Percentiles rank a stretch among this genome's conserved stretches.
These are phyloP conservation scores for Colius striatus DNA, from an alignment of 2,113 vertebrate species.

Conservation along the genomic window DNA sequence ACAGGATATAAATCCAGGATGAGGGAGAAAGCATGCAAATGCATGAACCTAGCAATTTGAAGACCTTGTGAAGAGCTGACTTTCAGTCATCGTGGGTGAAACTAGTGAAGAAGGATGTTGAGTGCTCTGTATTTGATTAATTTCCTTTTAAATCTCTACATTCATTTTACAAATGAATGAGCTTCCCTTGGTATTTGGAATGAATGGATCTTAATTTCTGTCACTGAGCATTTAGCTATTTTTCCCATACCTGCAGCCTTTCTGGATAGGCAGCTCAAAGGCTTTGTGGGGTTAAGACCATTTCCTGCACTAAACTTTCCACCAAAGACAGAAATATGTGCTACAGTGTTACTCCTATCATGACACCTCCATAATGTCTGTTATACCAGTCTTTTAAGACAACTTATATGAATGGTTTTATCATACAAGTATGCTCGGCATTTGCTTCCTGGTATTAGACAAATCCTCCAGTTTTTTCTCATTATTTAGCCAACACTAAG, in stretches of 20 bases:
- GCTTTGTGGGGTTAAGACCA: neutral
- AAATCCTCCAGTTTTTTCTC: neutral
- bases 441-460: neutral
- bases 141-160: neutral
- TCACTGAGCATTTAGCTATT: neutral
- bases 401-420: neutral
- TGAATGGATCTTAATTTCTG: neutral
- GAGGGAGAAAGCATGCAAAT: neutral
- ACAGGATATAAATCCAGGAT: neutral
- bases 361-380: neutral
- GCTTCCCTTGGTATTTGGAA: neutral
- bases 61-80: neutral
- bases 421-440: fast-evolving
- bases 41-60: neutral
- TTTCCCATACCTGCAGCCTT: neutral
- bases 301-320: neutral
- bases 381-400: neutral
- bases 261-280: neutral
- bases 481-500: neutral
- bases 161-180: neutral
- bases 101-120: neutral
- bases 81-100: neutral
- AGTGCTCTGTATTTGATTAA: neutral
- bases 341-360: neutral
- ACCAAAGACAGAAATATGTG: neutral